These are phyloP conservation scores for Chironomus striatipennis DNA, from an alignment of 1,140 invertebrate species.

Conservation along the genomic window DNA sequence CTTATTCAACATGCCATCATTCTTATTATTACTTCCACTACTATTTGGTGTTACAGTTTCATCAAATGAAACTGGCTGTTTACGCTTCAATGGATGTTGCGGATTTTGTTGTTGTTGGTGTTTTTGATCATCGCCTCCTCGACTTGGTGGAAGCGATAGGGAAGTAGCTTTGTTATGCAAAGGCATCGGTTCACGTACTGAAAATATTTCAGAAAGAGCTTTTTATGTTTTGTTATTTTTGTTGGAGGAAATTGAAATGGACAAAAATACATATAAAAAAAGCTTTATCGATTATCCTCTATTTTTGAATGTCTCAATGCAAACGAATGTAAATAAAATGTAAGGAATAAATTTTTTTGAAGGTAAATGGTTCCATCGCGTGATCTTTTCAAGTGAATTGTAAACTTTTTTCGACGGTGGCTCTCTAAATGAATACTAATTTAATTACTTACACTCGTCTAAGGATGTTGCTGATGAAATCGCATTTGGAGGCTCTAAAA, in stretches of 20 bases:
- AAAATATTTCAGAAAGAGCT: background rate
- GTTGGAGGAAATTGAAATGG: background rate
- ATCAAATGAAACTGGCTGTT: constrained; percentile 16
- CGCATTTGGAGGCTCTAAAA: constrained; percentile 24
- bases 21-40: background rate
- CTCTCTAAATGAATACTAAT: background rate
- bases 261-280: constrained; percentile 14
- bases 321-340: background rate
- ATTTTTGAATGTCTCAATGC: background rate
- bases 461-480: constrained; percentile 14
- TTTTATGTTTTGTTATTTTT: background rate
- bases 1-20: background rate
- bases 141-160: background rate
- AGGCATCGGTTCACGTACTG: background rate
- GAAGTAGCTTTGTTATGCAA: background rate
- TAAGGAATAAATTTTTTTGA: constrained; percentile 5
- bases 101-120: background rate
- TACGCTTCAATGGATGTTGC: background rate
- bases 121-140: background rate
- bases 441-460: constrained; percentile 24
- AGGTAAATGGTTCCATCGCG: background rate
- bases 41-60: background rate
- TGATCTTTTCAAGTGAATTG: background rate
- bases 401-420: background rate
- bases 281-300: background rate